Conservation (phyloP, 2,888 invertebrate species). For the Seladonia tumulorum region DNA sequence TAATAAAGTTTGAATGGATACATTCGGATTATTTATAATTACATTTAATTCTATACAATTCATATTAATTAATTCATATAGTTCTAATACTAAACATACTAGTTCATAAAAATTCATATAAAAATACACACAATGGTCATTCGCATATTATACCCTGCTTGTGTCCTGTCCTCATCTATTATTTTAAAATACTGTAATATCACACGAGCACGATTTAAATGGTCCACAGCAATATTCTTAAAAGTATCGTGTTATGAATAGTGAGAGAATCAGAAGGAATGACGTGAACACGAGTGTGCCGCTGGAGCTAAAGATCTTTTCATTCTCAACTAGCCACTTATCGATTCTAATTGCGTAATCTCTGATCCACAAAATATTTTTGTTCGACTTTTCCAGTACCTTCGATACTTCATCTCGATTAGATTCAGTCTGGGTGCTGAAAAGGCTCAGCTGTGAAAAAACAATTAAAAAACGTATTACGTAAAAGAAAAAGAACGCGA, state of each 20-base stretch:
- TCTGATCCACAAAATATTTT: neutral
- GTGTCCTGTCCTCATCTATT: neutral
- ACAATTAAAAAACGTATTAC: neutral
- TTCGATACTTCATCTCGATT: too few species aligned
- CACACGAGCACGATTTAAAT: too few species aligned
- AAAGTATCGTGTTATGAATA: slow-evolving; percentile 48
- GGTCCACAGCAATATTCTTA: slow-evolving; percentile 7
- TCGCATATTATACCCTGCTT: neutral
- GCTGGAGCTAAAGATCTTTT: neutral
- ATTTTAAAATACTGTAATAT: neutral
- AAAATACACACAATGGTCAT: neutral
- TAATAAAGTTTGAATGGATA: slow-evolving; percentile 18
- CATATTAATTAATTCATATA: too few species aligned
- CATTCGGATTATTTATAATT: neutral
- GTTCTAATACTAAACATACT: too few species aligned
- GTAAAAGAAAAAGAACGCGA: too few species aligned
- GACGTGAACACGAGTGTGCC: neutral
- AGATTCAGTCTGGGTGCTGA: too few species aligned
- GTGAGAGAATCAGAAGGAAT: slow-evolving; percentile 30
- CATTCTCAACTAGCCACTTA: neutral
- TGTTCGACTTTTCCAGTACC: too few species aligned
- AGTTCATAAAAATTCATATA: neutral
- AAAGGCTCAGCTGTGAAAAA: neutral
- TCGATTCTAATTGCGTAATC: neutral
- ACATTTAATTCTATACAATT: too few species aligned